These are phyloP conservation scores for Poecile montanus DNA, from an alignment of 2,797 vertebrate species.

Conservation along the genomic window DNA sequence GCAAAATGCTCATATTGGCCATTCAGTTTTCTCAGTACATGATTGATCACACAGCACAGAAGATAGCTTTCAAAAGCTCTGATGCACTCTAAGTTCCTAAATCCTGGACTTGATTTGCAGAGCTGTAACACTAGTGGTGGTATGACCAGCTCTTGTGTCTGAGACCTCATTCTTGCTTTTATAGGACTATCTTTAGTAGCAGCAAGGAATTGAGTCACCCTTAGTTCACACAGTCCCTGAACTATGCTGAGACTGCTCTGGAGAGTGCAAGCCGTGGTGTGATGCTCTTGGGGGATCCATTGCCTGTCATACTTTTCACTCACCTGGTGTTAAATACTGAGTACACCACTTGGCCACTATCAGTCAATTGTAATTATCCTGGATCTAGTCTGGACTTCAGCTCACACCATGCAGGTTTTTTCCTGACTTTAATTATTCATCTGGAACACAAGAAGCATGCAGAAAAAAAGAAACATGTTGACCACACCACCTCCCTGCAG, in stretches of 20 bases:
- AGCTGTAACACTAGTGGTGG: neutral
- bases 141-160: neutral
- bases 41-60: neutral
- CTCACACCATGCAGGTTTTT: neutral
- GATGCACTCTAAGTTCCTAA: neutral
- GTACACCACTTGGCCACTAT: neutral
- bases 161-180: neutral
- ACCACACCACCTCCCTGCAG: neutral
- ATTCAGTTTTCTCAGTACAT: neutral
- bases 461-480: neutral
- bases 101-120: neutral
- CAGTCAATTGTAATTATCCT: neutral
- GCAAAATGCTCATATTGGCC: neutral
- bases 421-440: neutral
- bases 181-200: neutral
- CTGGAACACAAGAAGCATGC: rapidly evolving
- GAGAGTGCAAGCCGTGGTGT: neutral
- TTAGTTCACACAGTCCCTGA: neutral
- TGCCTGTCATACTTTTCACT: neutral
- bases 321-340: neutral
- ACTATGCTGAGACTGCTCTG: neutral
- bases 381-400: neutral
- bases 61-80: neutral
- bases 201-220: neutral
- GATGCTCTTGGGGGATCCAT: neutral